A percentile compares a stretch with the other conserved stretches of the same genome.
phyloP scores from a whole-genome alignment of 2,797 vertebrate species.

The Synanceia verrucosa region DNA sequence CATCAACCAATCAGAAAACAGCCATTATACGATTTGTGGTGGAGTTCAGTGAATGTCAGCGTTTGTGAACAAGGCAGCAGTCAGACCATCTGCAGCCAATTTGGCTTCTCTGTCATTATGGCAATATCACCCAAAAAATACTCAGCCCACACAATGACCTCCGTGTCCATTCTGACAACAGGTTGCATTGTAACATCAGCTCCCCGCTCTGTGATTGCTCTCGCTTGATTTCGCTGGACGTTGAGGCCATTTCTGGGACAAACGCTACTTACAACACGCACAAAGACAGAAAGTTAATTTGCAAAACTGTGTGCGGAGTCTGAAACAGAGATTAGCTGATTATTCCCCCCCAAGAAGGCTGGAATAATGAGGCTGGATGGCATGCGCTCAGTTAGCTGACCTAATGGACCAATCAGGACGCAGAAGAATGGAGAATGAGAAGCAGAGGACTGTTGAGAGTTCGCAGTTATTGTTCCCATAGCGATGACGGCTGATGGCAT shows the following conservation, averaged over 20 bases:
- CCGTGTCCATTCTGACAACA: constrained; percentile 50
- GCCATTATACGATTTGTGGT: constrained; percentile 3
- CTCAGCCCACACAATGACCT: constrained; percentile 49
- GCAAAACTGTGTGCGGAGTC: constrained; percentile 6
- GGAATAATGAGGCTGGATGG: constrained; percentile 7
- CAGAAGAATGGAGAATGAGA: background rate
- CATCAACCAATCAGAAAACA: constrained; percentile 19
- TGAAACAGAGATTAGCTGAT: constrained; percentile 22
- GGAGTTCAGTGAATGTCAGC: constrained; percentile 16
- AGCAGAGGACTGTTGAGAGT: background rate
- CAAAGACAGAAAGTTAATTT: constrained; percentile 33
- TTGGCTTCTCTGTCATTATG: constrained; percentile 33
- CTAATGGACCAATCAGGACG: constrained; percentile 27
- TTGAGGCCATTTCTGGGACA: constrained; percentile 4
- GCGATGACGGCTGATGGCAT: background rate
- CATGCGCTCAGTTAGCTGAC: constrained; percentile 25
- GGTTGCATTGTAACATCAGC: constrained; percentile 31
- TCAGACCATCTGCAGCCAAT: constrained; percentile 62
- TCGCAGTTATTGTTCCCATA: background rate
- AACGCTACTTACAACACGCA: constrained; percentile 10
- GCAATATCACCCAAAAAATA: constrained; percentile 38
- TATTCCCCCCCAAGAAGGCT: constrained; percentile 13
- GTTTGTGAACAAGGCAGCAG: constrained; percentile 38
- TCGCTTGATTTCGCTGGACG: constrained; percentile 12
- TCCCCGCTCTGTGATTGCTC: constrained; percentile 7